Evolutionary conservation across 2,797 vertebrate genomes (phyloP).

Genomic region (Xiphorhynchus erythropygius): DNA sequence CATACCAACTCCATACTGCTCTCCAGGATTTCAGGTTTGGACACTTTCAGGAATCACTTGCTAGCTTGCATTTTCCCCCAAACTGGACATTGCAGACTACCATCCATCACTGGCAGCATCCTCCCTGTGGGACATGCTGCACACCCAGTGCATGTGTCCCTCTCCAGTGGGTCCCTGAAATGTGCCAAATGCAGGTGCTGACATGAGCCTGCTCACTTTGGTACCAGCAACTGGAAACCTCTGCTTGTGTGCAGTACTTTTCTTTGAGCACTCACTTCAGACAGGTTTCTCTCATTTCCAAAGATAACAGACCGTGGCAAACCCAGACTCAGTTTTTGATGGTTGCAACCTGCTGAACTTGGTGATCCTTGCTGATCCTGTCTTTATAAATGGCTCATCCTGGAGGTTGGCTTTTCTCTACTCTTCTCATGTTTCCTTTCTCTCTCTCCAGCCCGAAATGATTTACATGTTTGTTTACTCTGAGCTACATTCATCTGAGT

Average conservation of each 20-base stretch:
- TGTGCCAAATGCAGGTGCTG: not conserved
- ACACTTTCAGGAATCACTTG: not conserved
- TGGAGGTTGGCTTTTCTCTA: not conserved
- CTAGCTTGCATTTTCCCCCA: not conserved
- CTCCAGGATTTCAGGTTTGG: not conserved
- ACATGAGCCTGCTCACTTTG: not conserved
- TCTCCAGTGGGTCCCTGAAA: not conserved
- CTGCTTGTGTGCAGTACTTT: not conserved
- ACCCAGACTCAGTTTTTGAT: not conserved
- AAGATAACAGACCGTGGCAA: not conserved
- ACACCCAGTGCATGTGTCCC: not conserved
- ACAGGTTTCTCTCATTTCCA: not conserved
- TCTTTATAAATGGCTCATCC: not conserved
- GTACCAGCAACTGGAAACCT: not conserved
- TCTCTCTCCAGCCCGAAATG: slow-evolving; percentile 38
- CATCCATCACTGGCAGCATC: not conserved
- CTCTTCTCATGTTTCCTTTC: not conserved
- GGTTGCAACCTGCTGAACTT: not conserved
- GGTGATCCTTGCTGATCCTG: not conserved
- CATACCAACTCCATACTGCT: not conserved
- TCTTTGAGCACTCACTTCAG: not conserved
- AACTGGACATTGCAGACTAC: accelerated
- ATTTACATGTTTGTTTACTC: slow-evolving; percentile 75
- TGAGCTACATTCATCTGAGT: slow-evolving; percentile 69
- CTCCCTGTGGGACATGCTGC: not conserved